A percentile compares a stretch with the other conserved stretches of the same genome.
These are phyloP conservation scores for Cephus cinctus DNA, from an alignment of 1,140 invertebrate species.

Conservation along the genomic window DNA sequence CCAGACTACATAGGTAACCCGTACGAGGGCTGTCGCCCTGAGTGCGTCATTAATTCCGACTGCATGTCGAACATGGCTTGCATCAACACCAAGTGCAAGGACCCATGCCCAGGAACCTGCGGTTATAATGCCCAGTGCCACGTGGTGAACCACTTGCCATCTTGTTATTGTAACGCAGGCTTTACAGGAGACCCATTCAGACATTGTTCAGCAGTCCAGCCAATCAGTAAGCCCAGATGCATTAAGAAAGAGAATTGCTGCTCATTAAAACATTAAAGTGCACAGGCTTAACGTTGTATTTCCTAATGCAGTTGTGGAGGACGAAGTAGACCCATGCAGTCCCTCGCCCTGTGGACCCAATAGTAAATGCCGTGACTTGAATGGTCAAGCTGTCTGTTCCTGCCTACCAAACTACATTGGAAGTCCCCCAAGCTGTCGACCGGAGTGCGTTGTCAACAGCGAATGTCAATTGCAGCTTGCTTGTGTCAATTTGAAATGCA, in stretches of 20 bases:
- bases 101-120: slow-evolving; percentile 70
- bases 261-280: too few species aligned
- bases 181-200: slow-evolving; percentile 51
- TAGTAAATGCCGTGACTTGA: slow-evolving; percentile 47
- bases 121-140: slow-evolving; percentile 53
- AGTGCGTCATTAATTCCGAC: slow-evolving; percentile 66
- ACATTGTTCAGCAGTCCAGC: slow-evolving; percentile 37
- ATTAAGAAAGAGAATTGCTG: too few species aligned
- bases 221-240: slow-evolving; percentile 28
- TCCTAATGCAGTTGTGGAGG: too few species aligned
- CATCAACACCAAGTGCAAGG: slow-evolving; percentile 65
- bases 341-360: slow-evolving; percentile 53
- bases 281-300: too few species aligned
- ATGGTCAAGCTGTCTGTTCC: slow-evolving; percentile 48
- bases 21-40: slow-evolving; percentile 69
- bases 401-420: slow-evolving; percentile 55
- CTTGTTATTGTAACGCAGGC: slow-evolving; percentile 49
- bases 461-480: slow-evolving; percentile 54
- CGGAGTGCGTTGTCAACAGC: slow-evolving; percentile 54
- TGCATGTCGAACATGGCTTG: slow-evolving; percentile 69
- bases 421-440: slow-evolving; percentile 54
- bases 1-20: slow-evolving; percentile 67
- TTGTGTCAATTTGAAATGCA: slow-evolving; percentile 57
- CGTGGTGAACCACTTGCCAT: slow-evolving; percentile 46
- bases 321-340: slow-evolving; percentile 11